Percentiles rank a stretch among this genome's conserved stretches.
phyloP scores from a whole-genome alignment of 1,140 invertebrate genomes.

The Andrena cerasifolii region DNA sequence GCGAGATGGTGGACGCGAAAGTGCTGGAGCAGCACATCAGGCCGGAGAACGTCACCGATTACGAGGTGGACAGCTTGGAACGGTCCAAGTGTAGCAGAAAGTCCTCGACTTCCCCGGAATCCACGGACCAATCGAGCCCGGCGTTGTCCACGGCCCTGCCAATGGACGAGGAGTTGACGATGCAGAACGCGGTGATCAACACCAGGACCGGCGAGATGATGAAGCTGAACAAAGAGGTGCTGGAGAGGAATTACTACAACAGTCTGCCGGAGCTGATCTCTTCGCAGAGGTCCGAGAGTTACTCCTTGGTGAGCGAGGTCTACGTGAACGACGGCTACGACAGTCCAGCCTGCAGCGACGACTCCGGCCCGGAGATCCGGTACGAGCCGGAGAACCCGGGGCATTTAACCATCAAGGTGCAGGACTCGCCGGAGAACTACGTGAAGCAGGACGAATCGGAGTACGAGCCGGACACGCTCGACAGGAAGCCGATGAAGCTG shows the following conservation, averaged over 20 bases:
- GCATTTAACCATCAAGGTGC: constrained; percentile 90
- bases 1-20: constrained; percentile 81
- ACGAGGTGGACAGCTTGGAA: constrained; percentile 91
- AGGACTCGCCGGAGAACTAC: constrained; percentile 88
- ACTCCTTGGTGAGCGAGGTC: constrained; percentile 89
- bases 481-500: constrained; percentile 89
- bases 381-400: constrained; percentile 86
- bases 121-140: constrained; percentile 85
- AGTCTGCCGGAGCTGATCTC: constrained; percentile 83
- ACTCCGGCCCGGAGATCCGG: constrained; percentile 84
- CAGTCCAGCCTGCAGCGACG: constrained; percentile 86
- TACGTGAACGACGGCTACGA: constrained; percentile 90
- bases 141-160: constrained; percentile 87
- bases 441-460: constrained; percentile 88
- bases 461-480: constrained; percentile 92
- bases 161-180: constrained; percentile 90
- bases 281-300: constrained; percentile 79
- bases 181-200: constrained; percentile 87
- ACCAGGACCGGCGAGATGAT: constrained; percentile 84
- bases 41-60: constrained; percentile 76
- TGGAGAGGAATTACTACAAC: constrained; percentile 77
- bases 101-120: constrained; percentile 85
- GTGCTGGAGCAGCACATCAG: constrained; percentile 72
- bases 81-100: constrained; percentile 81
- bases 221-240: constrained; percentile 81